These are phyloP conservation scores for Bombus ignitus DNA, from an alignment of 1,140 invertebrate genomes.

Conservation along the genomic window DNA sequence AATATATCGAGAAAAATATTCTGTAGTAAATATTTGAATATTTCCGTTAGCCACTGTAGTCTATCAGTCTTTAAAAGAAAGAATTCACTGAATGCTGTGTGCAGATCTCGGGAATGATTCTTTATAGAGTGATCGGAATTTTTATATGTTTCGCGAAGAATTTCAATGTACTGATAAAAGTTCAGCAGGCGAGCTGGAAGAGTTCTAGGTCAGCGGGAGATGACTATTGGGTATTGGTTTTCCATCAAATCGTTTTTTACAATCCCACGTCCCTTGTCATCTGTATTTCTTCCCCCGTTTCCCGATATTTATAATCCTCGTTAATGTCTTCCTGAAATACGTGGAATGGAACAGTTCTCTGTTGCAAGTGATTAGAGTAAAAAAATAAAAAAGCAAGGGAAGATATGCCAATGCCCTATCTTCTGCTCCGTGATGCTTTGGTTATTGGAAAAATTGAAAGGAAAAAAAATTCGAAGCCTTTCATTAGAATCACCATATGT, in stretches of 20 bases:
- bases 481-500: neutral
- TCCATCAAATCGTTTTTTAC: slow-evolving; percentile 58
- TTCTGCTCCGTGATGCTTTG: neutral
- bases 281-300: slow-evolving; percentile 12
- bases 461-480: neutral
- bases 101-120: neutral
- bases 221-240: slow-evolving; percentile 69
- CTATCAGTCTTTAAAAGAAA: neutral
- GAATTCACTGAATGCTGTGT: neutral
- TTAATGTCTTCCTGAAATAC: slow-evolving; percentile 37
- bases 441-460: neutral
- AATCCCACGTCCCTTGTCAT: neutral
- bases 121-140: neutral
- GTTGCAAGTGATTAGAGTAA: neutral
- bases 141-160: slow-evolving; percentile 12
- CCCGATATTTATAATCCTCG: slow-evolving; percentile 58
- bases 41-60: neutral
- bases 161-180: slow-evolving; percentile 3
- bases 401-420: neutral
- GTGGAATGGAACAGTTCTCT: neutral
- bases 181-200: neutral
- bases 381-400: neutral
- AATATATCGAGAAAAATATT: no score
- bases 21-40: no score
- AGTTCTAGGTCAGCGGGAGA: slow-evolving; percentile 53